A percentile compares a stretch with the other conserved stretches of the same genome.
phyloP scores from a whole-genome alignment of 2,888 invertebrate genomes.

The Anarsia innoxiella region DNA sequence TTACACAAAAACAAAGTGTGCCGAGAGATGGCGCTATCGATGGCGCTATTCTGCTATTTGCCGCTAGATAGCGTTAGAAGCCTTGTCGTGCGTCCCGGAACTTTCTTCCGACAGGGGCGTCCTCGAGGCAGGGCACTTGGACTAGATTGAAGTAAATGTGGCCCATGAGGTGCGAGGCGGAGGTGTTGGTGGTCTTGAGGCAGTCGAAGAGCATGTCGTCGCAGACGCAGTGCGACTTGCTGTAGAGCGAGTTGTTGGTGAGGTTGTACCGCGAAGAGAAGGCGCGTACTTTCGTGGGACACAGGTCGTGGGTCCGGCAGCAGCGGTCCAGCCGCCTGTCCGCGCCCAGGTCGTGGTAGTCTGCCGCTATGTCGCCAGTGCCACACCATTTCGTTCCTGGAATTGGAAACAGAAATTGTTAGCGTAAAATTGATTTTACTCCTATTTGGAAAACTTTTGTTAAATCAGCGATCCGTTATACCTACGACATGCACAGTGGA shows the following conservation, averaged over 20 bases:
- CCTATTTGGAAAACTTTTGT: no score
- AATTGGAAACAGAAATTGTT: slow-evolving; percentile 23
- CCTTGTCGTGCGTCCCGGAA: slow-evolving; percentile 72
- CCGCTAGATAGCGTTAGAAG: slow-evolving; percentile 54
- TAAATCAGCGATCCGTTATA: no score
- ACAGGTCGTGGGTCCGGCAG: slow-evolving; percentile 93
- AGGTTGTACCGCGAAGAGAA: slow-evolving; percentile 85
- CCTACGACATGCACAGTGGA: no score
- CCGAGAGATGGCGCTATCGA: slow-evolving; percentile 52
- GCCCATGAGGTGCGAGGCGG: slow-evolving; percentile 85
- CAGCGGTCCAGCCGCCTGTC: slow-evolving; percentile 85
- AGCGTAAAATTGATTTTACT: not conserved
- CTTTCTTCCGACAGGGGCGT: slow-evolving; percentile 50
- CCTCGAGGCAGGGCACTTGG: slow-evolving; percentile 83
- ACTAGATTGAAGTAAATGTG: slow-evolving; percentile 90
- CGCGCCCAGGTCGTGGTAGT: slow-evolving; percentile 89
- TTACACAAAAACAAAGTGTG: slow-evolving; percentile 18
- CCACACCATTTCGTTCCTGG: slow-evolving; percentile 95
- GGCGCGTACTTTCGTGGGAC: slow-evolving; percentile 85
- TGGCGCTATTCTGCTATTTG: slow-evolving; percentile 34
- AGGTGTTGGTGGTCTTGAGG: slow-evolving; percentile 82
- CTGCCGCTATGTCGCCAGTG: slow-evolving; percentile 88
- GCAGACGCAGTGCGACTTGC: slow-evolving; percentile 92
- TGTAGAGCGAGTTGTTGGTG: slow-evolving; percentile 88
- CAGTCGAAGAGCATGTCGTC: slow-evolving; percentile 89